Base-by-base conservation (phyloP, 2,888 invertebrate genomes). In the Shargacucullia verbasci region DNA sequence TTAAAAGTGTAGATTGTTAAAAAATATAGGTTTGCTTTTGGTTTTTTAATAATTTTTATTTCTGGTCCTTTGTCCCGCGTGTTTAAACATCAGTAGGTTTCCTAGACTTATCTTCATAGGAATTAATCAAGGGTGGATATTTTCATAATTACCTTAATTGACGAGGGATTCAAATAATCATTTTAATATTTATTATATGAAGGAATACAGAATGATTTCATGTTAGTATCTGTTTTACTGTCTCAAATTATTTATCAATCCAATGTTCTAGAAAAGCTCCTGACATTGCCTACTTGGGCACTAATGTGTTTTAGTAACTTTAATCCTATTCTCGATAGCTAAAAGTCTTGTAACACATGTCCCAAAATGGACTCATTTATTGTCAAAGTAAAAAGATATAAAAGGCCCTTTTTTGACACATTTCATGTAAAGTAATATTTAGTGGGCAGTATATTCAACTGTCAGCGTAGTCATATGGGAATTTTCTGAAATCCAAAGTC, bases 401-500 rank as follows among this genome's bases (percentile, higher is more conserved):
- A 65, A 57, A 49, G 49, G 27, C 14, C 46, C 35, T 52, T n/a
- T 48, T 47, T 45, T 33, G 34, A 48, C 58, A 53, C 27, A 41
- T 64, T 60, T 54, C 27, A 31, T 13, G 10, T 43, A n/a, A 50
- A 47, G 46, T 60, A 57, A 48, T 63, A 70, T 64, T 70, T 38
- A 50, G 29, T 37, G 34, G 33, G 12, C 12, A 40, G 37, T 66
- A 64, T 41, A 61, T 69, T 55, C 41, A 25, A 2, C n/a, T 70
- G 70, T 12, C 44, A 45, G 8, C 25, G 57, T 47, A 61, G 47
- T 48, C 70, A 38, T 45, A 15, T 12, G 65, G 70, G 70, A 63
- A 7, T 35, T n/a, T 43, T 45, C 8, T 12, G 31, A 43, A 58
- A 40, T 48, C 15, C 40, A 31, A 47, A 48, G 70, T 31, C 31